Evolutionary conservation across 2,888 invertebrate species (phyloP).

Genomic region (Ernsta delagoae): DNA sequence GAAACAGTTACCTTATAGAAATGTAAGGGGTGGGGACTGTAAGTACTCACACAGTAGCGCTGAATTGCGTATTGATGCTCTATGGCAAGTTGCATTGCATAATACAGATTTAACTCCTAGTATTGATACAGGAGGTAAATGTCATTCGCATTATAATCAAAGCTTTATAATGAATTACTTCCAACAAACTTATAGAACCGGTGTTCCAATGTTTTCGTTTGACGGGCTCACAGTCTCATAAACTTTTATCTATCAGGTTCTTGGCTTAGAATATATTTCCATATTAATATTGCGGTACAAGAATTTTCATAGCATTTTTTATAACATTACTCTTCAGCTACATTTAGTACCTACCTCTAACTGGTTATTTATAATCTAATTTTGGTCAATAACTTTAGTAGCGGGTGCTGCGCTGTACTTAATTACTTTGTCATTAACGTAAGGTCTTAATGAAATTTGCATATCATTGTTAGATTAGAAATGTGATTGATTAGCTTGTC

Average conservation of each 20-base stretch:
- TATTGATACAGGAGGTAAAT: slow-evolving; percentile 43
- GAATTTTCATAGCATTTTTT: slow-evolving; percentile 27
- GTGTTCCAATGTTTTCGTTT: slow-evolving; percentile 41
- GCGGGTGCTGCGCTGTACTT: not conserved
- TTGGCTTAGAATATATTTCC: slow-evolving; percentile 45
- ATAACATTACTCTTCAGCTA: slow-evolving; percentile 20
- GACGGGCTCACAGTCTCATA: slow-evolving; percentile 37
- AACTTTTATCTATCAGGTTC: slow-evolving; percentile 42
- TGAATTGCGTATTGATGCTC: slow-evolving; percentile 7
- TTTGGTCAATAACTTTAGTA: slow-evolving; percentile 9
- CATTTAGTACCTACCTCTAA: slow-evolving; percentile 15
- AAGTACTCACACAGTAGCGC: too few relatives aligned
- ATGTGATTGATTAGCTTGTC: slow-evolving; percentile 18
- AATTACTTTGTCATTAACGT: not conserved
- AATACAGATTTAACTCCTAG: slow-evolving; percentile 6
- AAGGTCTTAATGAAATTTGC: slow-evolving; percentile 8
- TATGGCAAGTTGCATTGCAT: slow-evolving; percentile 10
- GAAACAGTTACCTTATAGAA: too few relatives aligned
- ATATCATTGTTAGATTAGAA: slow-evolving; percentile 15
- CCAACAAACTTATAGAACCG: slow-evolving; percentile 43
- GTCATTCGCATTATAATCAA: slow-evolving; percentile 37
- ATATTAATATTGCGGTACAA: slow-evolving; percentile 35
- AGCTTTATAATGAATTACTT: slow-evolving; percentile 41
- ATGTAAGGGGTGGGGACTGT: too few relatives aligned
- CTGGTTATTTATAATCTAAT: slow-evolving; percentile 20